phyloP scores from a whole-genome alignment of 2,888 invertebrate genomes.

The Drosophila testacea region DNA sequence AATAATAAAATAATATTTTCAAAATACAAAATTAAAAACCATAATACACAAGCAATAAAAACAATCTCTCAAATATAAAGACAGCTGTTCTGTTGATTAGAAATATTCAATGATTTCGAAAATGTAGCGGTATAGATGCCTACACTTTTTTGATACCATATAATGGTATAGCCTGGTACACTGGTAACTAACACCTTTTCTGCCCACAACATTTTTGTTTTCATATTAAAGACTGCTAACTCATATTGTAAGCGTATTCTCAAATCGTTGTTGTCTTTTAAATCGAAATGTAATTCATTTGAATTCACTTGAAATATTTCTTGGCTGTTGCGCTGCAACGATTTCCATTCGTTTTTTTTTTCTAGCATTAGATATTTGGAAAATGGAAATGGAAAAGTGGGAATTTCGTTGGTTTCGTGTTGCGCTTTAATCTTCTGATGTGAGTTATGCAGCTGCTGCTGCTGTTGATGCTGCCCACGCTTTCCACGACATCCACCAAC shows the following conservation, averaged over 20 bases:
- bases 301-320: conserved; percentile 52
- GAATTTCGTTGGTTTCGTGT: conserved; percentile 55
- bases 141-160: conserved; percentile 38
- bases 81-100: neutral
- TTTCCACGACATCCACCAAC: neutral
- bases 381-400: conserved; percentile 36
- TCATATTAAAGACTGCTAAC: neutral
- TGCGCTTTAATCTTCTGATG: conserved; percentile 71
- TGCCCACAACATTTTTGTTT: neutral
- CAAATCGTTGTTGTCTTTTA: neutral
- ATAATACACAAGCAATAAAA: too few species aligned
- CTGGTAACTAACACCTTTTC: neutral
- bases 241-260: conserved; percentile 9
- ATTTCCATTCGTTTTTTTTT: conserved; percentile 49
- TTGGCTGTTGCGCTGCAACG: conserved; percentile 45
- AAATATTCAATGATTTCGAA: neutral
- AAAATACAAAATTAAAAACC: too few species aligned
- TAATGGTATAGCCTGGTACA: neutral
- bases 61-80: too few species aligned
- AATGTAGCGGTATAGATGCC: conserved; percentile 43
- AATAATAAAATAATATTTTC: too few species aligned
- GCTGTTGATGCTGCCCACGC: conserved; percentile 45
- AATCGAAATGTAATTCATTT: conserved; percentile 11
- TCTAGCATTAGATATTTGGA: conserved; percentile 54
- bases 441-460: conserved; percentile 52